Conservation (phyloP, 2,113 vertebrate genomes). For the Cynopterus brachyotis region DNA sequence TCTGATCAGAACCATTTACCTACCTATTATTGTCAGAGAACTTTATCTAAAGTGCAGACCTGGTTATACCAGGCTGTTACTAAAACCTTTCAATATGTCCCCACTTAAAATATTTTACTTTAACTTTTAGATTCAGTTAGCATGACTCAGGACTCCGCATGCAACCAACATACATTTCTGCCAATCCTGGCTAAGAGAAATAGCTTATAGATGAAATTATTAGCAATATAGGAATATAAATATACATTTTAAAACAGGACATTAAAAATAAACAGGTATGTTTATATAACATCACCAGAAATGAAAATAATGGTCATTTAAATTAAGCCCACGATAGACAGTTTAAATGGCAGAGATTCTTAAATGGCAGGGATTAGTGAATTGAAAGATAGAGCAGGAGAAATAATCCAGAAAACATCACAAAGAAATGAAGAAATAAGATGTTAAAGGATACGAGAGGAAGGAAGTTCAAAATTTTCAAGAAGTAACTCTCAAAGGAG, state of each 20-base stretch:
- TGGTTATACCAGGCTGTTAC: background rate
- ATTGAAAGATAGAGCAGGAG: background rate
- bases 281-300: background rate
- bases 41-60: background rate
- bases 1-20: background rate
- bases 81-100: background rate
- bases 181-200: background rate
- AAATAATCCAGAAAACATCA: background rate
- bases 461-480: background rate
- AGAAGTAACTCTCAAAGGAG: background rate
- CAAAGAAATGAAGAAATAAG: background rate
- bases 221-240: background rate
- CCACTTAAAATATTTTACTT: background rate
- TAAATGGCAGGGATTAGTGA: background rate
- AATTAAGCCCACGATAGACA: background rate
- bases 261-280: background rate
- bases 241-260: background rate
- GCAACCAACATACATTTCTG: background rate
- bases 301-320: background rate
- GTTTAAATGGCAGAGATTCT: background rate
- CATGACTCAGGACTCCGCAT: fast-evolving
- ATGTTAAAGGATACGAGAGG: background rate
- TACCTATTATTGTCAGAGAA: background rate
- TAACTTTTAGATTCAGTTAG: background rate
- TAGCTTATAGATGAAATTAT: background rate